phyloP scores from a whole-genome alignment of 2,797 vertebrate species.

The Paguma larvata region DNA sequence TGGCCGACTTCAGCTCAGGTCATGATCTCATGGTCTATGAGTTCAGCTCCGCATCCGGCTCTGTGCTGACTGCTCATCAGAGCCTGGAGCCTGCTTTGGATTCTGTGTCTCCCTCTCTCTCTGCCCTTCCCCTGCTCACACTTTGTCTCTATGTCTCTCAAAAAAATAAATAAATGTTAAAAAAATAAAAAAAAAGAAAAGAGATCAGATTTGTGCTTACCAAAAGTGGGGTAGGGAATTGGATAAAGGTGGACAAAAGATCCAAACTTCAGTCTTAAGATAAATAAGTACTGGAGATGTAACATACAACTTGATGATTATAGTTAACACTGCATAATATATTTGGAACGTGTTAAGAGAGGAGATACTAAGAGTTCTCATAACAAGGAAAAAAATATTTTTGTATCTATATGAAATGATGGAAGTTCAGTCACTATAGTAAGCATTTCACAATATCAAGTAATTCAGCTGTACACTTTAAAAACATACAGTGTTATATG shows the following conservation, averaged over 20 bases:
- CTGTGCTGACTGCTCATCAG: too few relatives aligned
- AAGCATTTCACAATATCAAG: not conserved
- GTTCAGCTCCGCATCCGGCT: too few relatives aligned
- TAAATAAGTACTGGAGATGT: not conserved
- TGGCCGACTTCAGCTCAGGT: too few relatives aligned
- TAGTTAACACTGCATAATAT: not conserved
- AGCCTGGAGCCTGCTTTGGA: too few relatives aligned
- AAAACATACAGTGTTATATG: not conserved
- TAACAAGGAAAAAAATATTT: not conserved
- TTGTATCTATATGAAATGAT: not conserved
- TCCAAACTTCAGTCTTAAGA: not conserved
- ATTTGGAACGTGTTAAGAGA: not conserved
- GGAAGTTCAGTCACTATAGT: not conserved
- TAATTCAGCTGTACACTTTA: not conserved
- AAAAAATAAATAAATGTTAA: too few relatives aligned
- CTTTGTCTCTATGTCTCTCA: too few relatives aligned
- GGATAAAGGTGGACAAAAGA: not conserved
- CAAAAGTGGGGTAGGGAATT: too few relatives aligned
- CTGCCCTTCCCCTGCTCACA: too few relatives aligned
- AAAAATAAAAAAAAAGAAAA: not conserved
- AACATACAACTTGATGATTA: not conserved
- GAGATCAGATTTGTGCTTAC: not conserved
- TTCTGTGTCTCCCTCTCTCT: too few relatives aligned
- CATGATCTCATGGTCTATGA: too few relatives aligned
- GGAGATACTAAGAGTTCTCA: not conserved